A percentile compares a stretch with the other conserved stretches of the same genome.
phyloP scores from a whole-genome alignment of 2,797 vertebrate species.

The Graptemys geographica region DNA sequence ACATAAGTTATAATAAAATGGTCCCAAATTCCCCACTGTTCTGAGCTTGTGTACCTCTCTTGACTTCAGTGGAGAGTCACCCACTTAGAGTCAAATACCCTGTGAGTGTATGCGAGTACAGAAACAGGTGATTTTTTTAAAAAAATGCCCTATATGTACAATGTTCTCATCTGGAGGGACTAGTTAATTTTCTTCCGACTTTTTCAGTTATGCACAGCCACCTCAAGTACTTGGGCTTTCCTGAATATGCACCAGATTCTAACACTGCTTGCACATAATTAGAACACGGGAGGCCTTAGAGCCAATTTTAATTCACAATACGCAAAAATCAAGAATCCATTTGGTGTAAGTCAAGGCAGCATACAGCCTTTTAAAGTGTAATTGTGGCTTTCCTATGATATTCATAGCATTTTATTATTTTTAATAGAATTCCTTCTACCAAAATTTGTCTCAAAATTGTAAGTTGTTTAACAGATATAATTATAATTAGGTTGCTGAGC shows the following conservation, averaged over 20 bases:
- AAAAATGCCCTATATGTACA: background rate
- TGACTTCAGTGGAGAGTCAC: background rate
- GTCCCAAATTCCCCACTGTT: background rate
- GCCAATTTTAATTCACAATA: background rate
- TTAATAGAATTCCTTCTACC: slow-evolving; percentile 74
- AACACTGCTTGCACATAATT: background rate
- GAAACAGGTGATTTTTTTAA: background rate
- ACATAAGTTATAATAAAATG: background rate
- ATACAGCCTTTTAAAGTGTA: slow-evolving; percentile 33
- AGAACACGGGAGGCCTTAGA: slow-evolving; percentile 12
- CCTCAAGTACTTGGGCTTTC: background rate
- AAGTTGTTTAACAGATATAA: slow-evolving; percentile 83
- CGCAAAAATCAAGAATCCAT: slow-evolving; percentile 8
- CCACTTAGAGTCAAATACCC: background rate
- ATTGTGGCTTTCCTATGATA: slow-evolving; percentile 54
- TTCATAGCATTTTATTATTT: slow-evolving; percentile 76
- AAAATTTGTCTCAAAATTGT: slow-evolving; percentile 75
- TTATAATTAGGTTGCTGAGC: slow-evolving; percentile 81
- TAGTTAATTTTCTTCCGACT: background rate
- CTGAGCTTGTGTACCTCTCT: background rate
- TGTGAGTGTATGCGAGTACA: background rate
- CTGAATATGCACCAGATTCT: slow-evolving; percentile 8
- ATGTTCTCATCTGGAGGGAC: background rate
- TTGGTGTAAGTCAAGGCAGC: slow-evolving; percentile 35
- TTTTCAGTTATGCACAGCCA: background rate